phyloP scores from a whole-genome alignment of 2,797 vertebrate genomes.

The Emydoidea blandingii region DNA sequence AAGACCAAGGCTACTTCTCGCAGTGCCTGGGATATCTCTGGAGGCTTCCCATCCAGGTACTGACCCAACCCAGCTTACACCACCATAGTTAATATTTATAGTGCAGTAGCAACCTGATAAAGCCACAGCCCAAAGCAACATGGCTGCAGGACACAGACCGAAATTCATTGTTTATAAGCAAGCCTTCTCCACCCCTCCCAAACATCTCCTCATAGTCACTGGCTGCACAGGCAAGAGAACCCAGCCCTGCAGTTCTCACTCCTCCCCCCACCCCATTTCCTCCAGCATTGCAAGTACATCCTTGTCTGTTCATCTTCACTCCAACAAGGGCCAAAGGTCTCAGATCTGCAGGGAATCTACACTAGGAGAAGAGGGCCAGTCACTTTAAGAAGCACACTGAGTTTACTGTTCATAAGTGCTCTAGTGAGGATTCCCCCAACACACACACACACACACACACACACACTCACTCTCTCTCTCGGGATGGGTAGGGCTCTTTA shows the following conservation, averaged over 20 bases:
- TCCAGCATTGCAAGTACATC: not conserved
- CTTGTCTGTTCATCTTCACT: not conserved
- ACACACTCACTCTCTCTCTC: not conserved
- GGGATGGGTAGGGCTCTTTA: conserved; percentile 1
- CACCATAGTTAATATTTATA: not conserved
- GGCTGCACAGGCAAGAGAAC: not conserved
- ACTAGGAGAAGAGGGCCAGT: not conserved
- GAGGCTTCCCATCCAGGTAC: not conserved
- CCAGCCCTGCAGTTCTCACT: not conserved
- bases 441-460: not conserved
- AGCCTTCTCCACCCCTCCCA: not conserved
- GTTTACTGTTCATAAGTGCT: not conserved
- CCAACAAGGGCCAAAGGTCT: not conserved
- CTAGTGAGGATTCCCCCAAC: not conserved
- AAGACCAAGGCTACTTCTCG: fast-evolving
- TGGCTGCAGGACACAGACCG: no score
- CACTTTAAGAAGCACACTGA: not conserved
- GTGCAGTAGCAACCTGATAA: not conserved
- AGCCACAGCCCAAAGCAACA: not conserved
- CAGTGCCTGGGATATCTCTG: not conserved
- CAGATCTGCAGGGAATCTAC: not conserved
- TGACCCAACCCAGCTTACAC: not conserved
- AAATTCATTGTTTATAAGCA: not conserved
- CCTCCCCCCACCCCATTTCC: not conserved
- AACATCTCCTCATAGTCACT: not conserved